phyloP scores from a whole-genome alignment of 1,140 invertebrate genomes.

The Calosoma granatense region DNA sequence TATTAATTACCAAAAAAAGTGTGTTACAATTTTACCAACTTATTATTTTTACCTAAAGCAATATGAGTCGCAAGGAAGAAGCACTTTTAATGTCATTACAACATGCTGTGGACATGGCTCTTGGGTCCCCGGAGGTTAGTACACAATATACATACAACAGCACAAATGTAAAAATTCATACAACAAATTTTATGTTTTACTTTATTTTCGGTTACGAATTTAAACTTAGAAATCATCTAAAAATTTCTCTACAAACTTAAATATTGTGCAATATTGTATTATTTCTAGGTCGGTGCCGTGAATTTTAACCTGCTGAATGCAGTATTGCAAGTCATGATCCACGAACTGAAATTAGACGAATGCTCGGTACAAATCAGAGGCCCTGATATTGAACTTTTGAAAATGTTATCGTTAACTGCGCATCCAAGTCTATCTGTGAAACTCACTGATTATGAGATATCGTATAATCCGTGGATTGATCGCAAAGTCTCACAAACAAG shows the following conservation, averaged over 20 bases:
- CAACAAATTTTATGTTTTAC: no score
- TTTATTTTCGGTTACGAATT: no score
- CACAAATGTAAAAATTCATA: no score
- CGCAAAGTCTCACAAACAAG: no score
- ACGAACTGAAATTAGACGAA: constrained; percentile 44
- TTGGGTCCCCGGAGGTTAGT: constrained; percentile 26
- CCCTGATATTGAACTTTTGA: constrained; percentile 32
- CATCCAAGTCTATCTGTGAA: constrained; percentile 19
- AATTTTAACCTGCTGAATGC: constrained; percentile 70
- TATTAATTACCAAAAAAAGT: no score
- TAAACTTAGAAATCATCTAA: constrained; percentile 1
- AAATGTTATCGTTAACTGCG: constrained; percentile 25
- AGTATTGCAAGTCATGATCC: constrained; percentile 58
- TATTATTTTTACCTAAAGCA: no score
- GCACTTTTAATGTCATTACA: constrained; percentile 7
- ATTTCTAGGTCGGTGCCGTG: constrained; percentile 60
- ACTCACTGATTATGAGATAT: no score
- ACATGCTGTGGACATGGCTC: constrained; percentile 15
- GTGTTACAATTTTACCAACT: no score
- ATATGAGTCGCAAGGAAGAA: no score
- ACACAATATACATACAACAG: no score
- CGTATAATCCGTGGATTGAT: no score
- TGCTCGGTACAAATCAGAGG: constrained; percentile 48
- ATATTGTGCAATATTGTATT: constrained; percentile 29
- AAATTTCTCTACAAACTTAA: no score